A percentile compares a stretch with the other conserved stretches of the same genome.
phyloP scores from a whole-genome alignment of 2,888 invertebrate species.

The Pandemis corylana region DNA sequence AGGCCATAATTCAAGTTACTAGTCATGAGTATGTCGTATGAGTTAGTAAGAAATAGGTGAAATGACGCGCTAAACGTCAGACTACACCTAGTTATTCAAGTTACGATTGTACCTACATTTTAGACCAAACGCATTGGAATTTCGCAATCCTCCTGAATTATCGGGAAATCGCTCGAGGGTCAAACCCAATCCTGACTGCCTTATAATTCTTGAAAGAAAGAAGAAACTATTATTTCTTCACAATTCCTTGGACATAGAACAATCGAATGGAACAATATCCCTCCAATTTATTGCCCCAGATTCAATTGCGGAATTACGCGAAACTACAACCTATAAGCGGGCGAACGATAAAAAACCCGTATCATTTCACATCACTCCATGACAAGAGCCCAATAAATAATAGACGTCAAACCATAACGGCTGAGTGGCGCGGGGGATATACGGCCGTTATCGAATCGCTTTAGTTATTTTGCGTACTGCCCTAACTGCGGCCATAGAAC shows the following conservation, averaged over 20 bases:
- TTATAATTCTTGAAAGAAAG: neutral
- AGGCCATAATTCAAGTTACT: too few relatives aligned
- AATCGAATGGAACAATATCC: neutral
- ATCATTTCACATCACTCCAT: constrained; percentile 14
- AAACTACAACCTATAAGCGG: constrained; percentile 6
- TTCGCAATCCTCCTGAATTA: neutral
- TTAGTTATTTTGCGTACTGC: constrained; percentile 34
- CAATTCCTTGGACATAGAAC: neutral
- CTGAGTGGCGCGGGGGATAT: constrained; percentile 6
- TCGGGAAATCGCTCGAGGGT: neutral
- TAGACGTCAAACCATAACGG: constrained; percentile 27
- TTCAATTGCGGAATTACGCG: constrained; percentile 7
- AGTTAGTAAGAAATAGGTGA: too few relatives aligned
- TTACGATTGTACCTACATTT: too few relatives aligned
- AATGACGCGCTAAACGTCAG: too few relatives aligned
- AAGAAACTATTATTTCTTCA: neutral
- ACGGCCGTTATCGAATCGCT: constrained; percentile 18
- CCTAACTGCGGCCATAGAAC: constrained; percentile 21
- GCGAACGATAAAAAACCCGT: constrained; percentile 2
- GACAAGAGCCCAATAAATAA: constrained; percentile 18
- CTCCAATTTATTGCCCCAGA: neutral
- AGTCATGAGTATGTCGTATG: too few relatives aligned
- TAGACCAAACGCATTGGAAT: neutral
- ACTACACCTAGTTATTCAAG: too few relatives aligned
- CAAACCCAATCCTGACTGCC: neutral